Evolutionary conservation across 2,888 invertebrate species (phyloP).

Genomic region (Eudasyphora cyanicolor): DNA sequence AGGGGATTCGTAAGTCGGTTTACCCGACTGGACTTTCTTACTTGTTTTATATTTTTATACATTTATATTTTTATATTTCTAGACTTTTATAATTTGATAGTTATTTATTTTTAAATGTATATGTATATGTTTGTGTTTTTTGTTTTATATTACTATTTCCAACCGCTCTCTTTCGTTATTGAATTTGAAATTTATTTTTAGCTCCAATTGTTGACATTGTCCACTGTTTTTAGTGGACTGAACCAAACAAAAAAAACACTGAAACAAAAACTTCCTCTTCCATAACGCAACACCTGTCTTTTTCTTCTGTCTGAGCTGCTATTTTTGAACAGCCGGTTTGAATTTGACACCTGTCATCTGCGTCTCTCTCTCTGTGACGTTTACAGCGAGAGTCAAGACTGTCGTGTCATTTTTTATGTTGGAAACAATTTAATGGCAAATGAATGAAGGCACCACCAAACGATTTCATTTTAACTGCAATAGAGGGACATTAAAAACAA

Average conservation of each 20-base stretch:
- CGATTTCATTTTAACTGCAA: not conserved
- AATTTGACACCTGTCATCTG: slow-evolving; percentile 53
- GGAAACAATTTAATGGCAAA: not conserved
- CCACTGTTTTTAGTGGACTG: too few species aligned
- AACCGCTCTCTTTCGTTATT: not conserved
- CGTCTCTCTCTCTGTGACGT: not conserved
- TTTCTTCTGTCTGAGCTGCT: not conserved
- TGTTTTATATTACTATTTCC: too few species aligned
- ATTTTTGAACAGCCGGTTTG: slow-evolving; percentile 26
- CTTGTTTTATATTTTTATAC: too few species aligned
- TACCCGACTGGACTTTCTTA: too few species aligned
- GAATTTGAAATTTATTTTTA: not conserved
- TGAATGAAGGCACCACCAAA: not conserved
- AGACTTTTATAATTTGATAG: too few species aligned
- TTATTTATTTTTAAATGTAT: too few species aligned
- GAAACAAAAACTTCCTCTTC: not conserved
- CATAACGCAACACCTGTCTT: not conserved
- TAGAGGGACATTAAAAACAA: not conserved
- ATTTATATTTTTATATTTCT: too few species aligned
- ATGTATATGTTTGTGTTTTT: too few species aligned
- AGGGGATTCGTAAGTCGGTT: too few species aligned
- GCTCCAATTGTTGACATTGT: not conserved
- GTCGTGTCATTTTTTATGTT: not conserved
- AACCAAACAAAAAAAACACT: not conserved
- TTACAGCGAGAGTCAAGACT: not conserved